These are phyloP conservation scores for Sebastes oblongus DNA, from an alignment of 2,797 vertebrate species.

Conservation along the genomic window DNA sequence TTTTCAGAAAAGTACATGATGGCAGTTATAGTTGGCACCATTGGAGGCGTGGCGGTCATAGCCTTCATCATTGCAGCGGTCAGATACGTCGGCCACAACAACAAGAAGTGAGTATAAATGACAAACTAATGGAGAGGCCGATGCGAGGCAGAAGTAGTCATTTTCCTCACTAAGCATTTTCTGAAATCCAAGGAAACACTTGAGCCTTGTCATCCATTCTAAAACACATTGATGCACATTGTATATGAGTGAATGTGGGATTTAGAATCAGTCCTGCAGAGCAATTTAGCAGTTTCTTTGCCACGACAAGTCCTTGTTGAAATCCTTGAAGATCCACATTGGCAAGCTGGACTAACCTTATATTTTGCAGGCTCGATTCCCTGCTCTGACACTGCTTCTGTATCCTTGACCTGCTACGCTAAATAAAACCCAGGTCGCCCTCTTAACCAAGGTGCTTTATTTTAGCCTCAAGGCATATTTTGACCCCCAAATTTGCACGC, in stretches of 20 bases:
- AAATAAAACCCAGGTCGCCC: constrained; percentile 70
- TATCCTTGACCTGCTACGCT: constrained; percentile 78
- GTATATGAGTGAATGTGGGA: constrained; percentile 66
- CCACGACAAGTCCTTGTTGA: constrained; percentile 41
- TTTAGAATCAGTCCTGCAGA: constrained; percentile 53
- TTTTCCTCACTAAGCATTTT: constrained; percentile 58
- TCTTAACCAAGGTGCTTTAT: constrained; percentile 77
- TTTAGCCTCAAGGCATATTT: constrained; percentile 69
- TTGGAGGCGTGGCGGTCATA: constrained; percentile 92
- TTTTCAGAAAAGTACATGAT: constrained; percentile 87
- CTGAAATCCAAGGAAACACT: constrained; percentile 78
- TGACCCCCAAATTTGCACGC: constrained; percentile 60
- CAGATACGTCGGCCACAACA: constrained; percentile 92
- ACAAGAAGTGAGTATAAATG: constrained; percentile 89
- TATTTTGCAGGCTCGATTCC: constrained; percentile 71
- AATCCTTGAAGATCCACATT: constrained; percentile 62
- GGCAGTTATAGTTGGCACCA: constrained; percentile 89
- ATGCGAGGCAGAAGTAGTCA: constrained; percentile 37
- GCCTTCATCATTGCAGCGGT: constrained; percentile 93
- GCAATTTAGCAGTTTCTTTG: constrained; percentile 62
- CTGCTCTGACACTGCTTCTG: constrained; percentile 77
- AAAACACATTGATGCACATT: constrained; percentile 66
- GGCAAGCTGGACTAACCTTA: constrained; percentile 79
- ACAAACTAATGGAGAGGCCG: constrained; percentile 38
- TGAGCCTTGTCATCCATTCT: constrained; percentile 85